Evolutionary conservation across 2,888 invertebrate species (phyloP).

Genomic region (Eugnorisma glareosa): DNA sequence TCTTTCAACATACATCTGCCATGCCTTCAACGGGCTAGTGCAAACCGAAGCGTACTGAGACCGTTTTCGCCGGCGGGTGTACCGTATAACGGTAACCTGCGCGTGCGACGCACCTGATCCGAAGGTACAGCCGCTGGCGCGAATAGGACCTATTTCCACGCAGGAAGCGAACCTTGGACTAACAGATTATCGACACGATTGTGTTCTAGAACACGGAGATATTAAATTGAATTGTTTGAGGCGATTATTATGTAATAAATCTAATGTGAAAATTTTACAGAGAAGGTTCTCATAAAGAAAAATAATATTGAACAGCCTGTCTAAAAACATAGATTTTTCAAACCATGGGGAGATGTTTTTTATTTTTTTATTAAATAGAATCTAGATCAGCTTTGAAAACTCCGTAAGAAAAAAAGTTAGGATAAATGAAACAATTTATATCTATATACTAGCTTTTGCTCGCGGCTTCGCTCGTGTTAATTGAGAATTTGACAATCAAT

Average conservation of each 20-base stretch:
- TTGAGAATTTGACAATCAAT: too few species aligned
- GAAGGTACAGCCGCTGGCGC: conserved; percentile 72
- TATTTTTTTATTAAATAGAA: neutral
- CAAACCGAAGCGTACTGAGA: conserved; percentile 47
- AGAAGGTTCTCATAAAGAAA: neutral
- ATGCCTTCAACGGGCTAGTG: conserved; percentile 24
- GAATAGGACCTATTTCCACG: conserved; percentile 63
- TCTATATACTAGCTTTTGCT: too few species aligned
- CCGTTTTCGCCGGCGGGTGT: conserved; percentile 80
- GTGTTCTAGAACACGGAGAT: conserved; percentile 54
- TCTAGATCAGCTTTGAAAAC: neutral
- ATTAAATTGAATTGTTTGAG: conserved; percentile 61
- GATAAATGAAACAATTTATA: too few species aligned
- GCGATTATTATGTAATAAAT: conserved; percentile 38
- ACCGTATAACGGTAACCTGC: conserved; percentile 77
- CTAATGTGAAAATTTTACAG: neutral
- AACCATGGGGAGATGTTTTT: too few species aligned
- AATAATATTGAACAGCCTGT: too few species aligned
- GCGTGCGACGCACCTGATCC: conserved; percentile 83
- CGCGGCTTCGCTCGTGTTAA: too few species aligned
- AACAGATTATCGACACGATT: conserved; percentile 69
- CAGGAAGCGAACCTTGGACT: conserved; percentile 66
- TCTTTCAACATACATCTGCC: conserved; percentile 55
- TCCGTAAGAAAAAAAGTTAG: neutral
- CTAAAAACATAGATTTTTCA: neutral